Base-by-base conservation (phyloP, 1,140 invertebrate species). In the Mesaphorura yosii region DNA sequence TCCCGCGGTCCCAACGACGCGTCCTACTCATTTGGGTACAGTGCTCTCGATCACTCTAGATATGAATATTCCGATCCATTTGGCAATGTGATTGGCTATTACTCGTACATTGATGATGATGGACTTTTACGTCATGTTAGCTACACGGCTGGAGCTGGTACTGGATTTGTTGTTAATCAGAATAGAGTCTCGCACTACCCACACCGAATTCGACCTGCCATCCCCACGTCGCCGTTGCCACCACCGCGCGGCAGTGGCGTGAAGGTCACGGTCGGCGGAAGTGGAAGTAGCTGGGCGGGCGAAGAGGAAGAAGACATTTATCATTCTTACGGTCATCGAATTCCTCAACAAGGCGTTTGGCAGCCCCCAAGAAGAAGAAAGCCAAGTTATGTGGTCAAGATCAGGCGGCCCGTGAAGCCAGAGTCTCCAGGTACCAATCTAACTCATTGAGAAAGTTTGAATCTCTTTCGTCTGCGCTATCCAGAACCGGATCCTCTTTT, bases 81-180 rank as follows among this genome's bases (percentile, higher is more conserved):
- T 34, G 64, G 64, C 17, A 66, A 66, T 55, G 53, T 66, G 17
- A 55, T 59, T 28, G 65, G 65, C 5, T 55, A 55, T 14, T 66
- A 63, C 48, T 64, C 59, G 0, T 66, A 57, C 47, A 53, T 45
- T 2, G 59, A 63, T 38, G 51, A 58, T 41, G 46, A 51, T 45
- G 61, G 57, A 12, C 59, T 51, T 3, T 23, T 27, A 4, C 55
- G 64, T 39, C 50, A 58, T 48, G 10, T 46, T 46, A 50, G 23
- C 3, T 64, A 64, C 49, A 38, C 53, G 17, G 64, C 64, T 23
- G 63, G 64, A 25, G 48, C 58, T 42, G 45, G 48, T 6, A 60
- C 53, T 41, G 64, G 64, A 38, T 65, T 65, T 54, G 51, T 64
- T 3, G 55, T 60, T 19, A 53, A 53, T 22, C 44, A 51, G n/a